These are phyloP conservation scores for Halocynthia roretzi DNA, from an alignment of 23 tunicate species.

Conservation along the genomic window DNA sequence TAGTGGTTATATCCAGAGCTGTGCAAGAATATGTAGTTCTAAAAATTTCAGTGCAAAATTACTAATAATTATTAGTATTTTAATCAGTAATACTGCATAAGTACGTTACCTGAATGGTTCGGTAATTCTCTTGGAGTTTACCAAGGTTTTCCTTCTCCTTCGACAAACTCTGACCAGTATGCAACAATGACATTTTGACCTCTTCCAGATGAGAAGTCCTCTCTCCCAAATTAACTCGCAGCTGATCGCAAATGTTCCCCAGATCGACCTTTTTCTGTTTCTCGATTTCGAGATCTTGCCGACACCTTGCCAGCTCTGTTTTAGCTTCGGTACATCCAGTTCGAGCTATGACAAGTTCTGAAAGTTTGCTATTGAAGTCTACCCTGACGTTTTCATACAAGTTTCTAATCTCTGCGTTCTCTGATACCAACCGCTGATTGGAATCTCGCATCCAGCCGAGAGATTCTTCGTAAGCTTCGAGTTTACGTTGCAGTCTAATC, in stretches of 20 bases:
- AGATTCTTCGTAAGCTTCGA: slow-evolving; percentile 19
- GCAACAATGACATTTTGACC: neutral
- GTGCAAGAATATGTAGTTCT: no score
- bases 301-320: neutral
- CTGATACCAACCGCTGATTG: neutral
- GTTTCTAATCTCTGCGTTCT: slow-evolving; percentile 1
- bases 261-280: neutral
- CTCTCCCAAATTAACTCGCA: neutral
- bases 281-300: neutral
- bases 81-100: no score
- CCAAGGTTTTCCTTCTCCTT: no score
- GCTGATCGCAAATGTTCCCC: neutral
- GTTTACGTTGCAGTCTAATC: slow-evolving; percentile 5
- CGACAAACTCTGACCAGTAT: no score
- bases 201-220: neutral
- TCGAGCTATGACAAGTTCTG: slow-evolving; percentile 11
- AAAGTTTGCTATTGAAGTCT: neutral
- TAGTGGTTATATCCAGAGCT: no score
- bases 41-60: no score
- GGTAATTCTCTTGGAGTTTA: no score
- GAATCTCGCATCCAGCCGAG: neutral
- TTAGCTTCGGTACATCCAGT: neutral
- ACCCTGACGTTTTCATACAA: neutral
- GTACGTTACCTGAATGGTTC: no score
- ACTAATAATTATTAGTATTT: no score